Conservation (phyloP, 2,797 vertebrate genomes). For the Oryzias sinensis region DNA sequence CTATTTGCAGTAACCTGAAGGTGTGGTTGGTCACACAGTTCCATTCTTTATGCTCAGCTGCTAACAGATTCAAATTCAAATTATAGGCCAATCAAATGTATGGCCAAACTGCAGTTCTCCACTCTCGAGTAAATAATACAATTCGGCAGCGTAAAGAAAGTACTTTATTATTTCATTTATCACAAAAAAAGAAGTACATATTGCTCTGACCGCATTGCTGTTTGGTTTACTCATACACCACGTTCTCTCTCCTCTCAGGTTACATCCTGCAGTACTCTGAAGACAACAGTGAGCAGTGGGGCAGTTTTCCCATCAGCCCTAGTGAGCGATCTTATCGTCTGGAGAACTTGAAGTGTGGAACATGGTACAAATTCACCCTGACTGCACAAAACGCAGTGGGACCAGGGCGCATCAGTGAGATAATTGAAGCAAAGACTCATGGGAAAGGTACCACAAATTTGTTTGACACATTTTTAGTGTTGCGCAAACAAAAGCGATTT, state of each 20-base stretch:
- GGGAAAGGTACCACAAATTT: slow-evolving; percentile 86
- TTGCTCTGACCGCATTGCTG: not conserved
- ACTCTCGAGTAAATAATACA: not conserved
- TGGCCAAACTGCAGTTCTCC: no score
- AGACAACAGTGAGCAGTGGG: slow-evolving; percentile 99
- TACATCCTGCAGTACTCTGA: slow-evolving; percentile 98
- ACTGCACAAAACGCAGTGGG: slow-evolving; percentile 98
- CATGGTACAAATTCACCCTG: slow-evolving; percentile 98
- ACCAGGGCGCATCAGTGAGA: slow-evolving; percentile 96
- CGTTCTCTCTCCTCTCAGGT: slow-evolving; percentile 70
- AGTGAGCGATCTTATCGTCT: slow-evolving; percentile 94
- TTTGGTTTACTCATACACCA: not conserved
- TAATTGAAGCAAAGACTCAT: slow-evolving; percentile 97
- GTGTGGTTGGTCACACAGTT: not conserved
- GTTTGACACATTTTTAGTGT: not conserved
- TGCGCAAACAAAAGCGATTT: not conserved
- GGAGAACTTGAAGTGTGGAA: slow-evolving; percentile 95
- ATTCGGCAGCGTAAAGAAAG: not conserved
- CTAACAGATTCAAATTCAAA: no score
- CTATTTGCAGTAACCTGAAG: slow-evolving; percentile 20
- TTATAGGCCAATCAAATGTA: no score
- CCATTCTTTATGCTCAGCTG: not conserved
- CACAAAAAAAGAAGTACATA: not conserved
- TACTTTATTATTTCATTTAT: not conserved
- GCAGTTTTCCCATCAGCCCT: slow-evolving; percentile 96